phyloP scores from a whole-genome alignment of 2,888 invertebrate genomes.

The Glaucopsyche alexis region DNA sequence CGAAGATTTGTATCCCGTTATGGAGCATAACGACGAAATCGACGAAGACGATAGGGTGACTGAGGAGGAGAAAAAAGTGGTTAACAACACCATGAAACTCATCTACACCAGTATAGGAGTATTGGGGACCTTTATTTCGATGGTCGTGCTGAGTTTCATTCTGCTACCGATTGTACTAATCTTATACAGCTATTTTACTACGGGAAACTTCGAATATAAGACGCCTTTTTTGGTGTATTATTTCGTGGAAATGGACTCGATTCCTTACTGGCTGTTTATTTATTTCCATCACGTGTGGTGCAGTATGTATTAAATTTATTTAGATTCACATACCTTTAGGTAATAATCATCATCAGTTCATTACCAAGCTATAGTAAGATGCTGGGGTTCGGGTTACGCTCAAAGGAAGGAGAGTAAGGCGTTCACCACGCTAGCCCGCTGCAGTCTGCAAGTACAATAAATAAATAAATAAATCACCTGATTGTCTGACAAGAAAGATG shows the following conservation, averaged over 20 bases:
- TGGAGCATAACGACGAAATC: constrained; percentile 3
- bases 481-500: too few relatives aligned
- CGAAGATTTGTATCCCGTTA: not conserved
- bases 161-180: constrained; percentile 50
- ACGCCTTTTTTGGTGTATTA: constrained; percentile 57
- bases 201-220: constrained; percentile 45
- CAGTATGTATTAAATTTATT: constrained; percentile 48
- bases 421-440: too few relatives aligned
- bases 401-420: too few relatives aligned
- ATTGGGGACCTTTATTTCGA: constrained; percentile 41
- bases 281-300: constrained; percentile 57
- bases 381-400: too few relatives aligned
- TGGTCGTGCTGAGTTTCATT: constrained; percentile 51
- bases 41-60: not conserved
- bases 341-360: not conserved
- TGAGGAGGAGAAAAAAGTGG: constrained; percentile 38
- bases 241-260: constrained; percentile 51
- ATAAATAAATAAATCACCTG: too few relatives aligned
- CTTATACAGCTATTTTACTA: constrained; percentile 46
- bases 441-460: too few relatives aligned
- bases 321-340: too few relatives aligned
- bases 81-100: constrained; percentile 45
- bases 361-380: too few relatives aligned
- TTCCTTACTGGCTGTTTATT: constrained; percentile 48
- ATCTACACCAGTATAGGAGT: constrained; percentile 47